Conservation (phyloP, 1,140 invertebrate genomes). For the Physella acuta region DNA sequence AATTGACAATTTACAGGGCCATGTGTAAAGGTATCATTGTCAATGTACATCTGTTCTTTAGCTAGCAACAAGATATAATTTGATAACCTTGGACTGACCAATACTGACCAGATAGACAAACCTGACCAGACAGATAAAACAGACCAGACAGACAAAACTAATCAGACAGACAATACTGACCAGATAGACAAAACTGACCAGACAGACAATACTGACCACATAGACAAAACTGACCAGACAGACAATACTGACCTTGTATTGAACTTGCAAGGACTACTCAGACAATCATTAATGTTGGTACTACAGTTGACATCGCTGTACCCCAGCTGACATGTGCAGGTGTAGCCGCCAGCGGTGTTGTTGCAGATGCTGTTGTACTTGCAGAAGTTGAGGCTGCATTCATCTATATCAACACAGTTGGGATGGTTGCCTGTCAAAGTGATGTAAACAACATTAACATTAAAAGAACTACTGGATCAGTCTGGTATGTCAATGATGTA, state of each 20-base stretch:
- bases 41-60: too few relatives aligned
- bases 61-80: too few relatives aligned
- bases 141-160: too few relatives aligned
- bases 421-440: not conserved
- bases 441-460: not conserved
- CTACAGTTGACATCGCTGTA: conserved; percentile 65
- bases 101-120: too few relatives aligned
- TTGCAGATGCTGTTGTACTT: conserved; percentile 41
- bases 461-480: too few relatives aligned
- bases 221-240: not conserved
- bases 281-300: not conserved
- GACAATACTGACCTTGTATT: conserved; percentile 28
- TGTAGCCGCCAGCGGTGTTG: conserved; percentile 32
- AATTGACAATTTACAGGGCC: too few relatives aligned
- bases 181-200: not conserved
- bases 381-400: conserved; percentile 40
- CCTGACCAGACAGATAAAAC: too few relatives aligned
- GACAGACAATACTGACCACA: too few relatives aligned
- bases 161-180: too few relatives aligned
- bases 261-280: conserved; percentile 1
- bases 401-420: conserved; percentile 34
- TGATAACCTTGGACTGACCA: too few relatives aligned
- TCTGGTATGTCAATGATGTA: too few relatives aligned
- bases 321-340: conserved; percentile 39
- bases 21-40: too few relatives aligned